A percentile compares a stretch with the other conserved stretches of the same genome.
Evolutionary conservation across 2,888 invertebrate genomes (phyloP).

Genomic region (Melinaea menophilus): DNA sequence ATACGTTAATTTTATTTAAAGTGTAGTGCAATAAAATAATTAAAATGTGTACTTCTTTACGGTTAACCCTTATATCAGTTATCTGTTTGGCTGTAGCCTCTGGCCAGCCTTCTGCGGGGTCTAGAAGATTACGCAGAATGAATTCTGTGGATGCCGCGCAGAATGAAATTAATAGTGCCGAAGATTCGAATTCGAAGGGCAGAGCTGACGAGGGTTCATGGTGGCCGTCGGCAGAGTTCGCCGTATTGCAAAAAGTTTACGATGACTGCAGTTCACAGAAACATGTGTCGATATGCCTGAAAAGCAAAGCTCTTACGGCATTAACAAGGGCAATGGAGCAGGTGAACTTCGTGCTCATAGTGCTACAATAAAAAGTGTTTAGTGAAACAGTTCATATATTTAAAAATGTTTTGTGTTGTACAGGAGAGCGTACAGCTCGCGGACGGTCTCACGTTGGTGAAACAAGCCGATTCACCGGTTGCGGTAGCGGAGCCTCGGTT

Average conservation of each 20-base stretch:
- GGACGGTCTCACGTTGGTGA: conserved; percentile 79
- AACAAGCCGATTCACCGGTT: conserved; percentile 75
- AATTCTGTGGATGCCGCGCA: conserved; percentile 62
- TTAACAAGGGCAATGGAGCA: conserved; percentile 79
- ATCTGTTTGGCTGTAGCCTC: conserved; percentile 64
- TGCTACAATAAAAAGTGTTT: conserved; percentile 34
- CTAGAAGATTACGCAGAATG: conserved; percentile 68
- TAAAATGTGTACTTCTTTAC: conserved; percentile 69
- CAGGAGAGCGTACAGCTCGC: conserved; percentile 80
- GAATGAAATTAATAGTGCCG: conserved; percentile 69
- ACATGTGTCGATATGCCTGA: conserved; percentile 79
- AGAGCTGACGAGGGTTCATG: conserved; percentile 71
- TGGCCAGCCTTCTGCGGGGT: conserved; percentile 61
- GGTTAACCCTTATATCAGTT: conserved; percentile 68
- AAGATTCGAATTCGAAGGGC: conserved; percentile 27
- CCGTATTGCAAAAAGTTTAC: conserved; percentile 79
- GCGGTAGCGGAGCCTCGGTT: conserved; percentile 77
- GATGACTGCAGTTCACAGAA: conserved; percentile 80
- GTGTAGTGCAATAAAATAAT: conserved; percentile 61
- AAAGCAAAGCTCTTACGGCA: conserved; percentile 79
- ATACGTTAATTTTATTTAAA: conserved; percentile 61
- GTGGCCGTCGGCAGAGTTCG: conserved; percentile 79
- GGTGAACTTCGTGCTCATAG: conserved; percentile 53
- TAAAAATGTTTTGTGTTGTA: conserved; percentile 55
- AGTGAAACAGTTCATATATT: conserved; percentile 43